phyloP scores from a whole-genome alignment of 1,140 invertebrate genomes.

The Lasaia peninsularis region DNA sequence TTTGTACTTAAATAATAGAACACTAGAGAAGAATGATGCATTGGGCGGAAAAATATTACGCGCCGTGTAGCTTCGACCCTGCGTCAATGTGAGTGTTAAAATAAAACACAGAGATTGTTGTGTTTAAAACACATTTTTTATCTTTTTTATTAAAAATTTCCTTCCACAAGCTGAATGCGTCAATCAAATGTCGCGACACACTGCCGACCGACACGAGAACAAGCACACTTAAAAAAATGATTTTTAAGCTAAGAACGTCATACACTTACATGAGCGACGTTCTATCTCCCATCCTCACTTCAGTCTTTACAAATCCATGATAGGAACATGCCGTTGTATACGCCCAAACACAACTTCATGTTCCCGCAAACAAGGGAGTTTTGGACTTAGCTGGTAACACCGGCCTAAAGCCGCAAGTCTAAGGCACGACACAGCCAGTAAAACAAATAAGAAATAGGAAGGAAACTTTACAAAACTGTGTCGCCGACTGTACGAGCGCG shows the following conservation, averaged over 20 bases:
- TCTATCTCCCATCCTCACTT: conserved; percentile 30
- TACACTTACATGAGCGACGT: conserved; percentile 16
- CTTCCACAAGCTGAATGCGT: conserved; percentile 58
- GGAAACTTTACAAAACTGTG: conserved; percentile 15
- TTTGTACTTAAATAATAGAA: no score
- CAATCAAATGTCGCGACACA: conserved; percentile 25
- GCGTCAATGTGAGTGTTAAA: no score
- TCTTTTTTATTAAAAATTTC: conserved; percentile 72
- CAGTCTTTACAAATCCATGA: conserved; percentile 49
- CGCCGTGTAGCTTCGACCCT: no score
- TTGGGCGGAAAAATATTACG: no score
- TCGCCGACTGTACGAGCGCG: conserved; percentile 18
- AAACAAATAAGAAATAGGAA: neutral
- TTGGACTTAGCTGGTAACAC: conserved; percentile 27
- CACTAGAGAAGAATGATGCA: no score
- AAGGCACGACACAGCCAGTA: conserved; percentile 38
- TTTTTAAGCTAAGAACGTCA: conserved; percentile 22
- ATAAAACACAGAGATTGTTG: conserved; percentile 59
- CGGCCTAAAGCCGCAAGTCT: conserved; percentile 33
- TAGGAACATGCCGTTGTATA: neutral
- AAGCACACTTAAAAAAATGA: conserved; percentile 24
- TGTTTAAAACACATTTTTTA: conserved; percentile 73
- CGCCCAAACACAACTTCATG: neutral
- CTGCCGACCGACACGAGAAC: conserved; percentile 19
- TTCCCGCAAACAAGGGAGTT: conserved; percentile 10